Evolutionary conservation across 2,113 vertebrate species (phyloP).

Genomic region (Xenopus laevis): DNA sequence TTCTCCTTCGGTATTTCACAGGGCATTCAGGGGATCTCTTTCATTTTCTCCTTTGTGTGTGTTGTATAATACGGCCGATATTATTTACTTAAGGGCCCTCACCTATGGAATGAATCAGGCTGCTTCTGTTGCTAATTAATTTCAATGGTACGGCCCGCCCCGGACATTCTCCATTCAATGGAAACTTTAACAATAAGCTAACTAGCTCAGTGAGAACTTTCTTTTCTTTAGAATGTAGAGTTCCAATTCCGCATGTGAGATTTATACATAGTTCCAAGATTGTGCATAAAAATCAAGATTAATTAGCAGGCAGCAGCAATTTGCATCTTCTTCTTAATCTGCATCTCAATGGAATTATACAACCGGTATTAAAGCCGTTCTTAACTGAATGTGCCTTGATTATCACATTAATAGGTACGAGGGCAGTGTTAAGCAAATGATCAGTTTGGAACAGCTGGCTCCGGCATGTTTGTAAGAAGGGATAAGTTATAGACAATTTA

Average conservation of each 20-base stretch:
- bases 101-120: constrained; percentile 54
- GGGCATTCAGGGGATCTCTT: constrained; percentile 59
- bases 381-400: constrained; percentile 8
- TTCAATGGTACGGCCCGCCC: constrained; percentile 67
- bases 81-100: constrained; percentile 59
- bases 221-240: constrained; percentile 39
- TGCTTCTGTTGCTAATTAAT: constrained; percentile 71
- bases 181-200: constrained; percentile 64
- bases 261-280: constrained; percentile 56
- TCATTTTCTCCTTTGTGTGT: constrained; percentile 52
- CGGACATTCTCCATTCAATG: constrained; percentile 54
- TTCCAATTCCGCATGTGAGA: constrained; percentile 49
- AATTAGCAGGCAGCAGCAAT: constrained; percentile 54
- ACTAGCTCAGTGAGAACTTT: constrained; percentile 50
- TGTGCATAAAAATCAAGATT: constrained; percentile 54
- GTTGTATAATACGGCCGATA: constrained; percentile 43
- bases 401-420: background rate
- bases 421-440: constrained; percentile 1
- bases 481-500: too few species aligned
- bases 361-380: constrained; percentile 14
- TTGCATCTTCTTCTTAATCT: constrained; percentile 50
- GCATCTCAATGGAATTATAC: constrained; percentile 47
- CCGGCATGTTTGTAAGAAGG: too few species aligned
- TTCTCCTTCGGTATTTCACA: constrained; percentile 51
- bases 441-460: background rate